These are phyloP conservation scores for Carabus problematicus DNA, from an alignment of 2,888 invertebrate species.

Conservation along the genomic window DNA sequence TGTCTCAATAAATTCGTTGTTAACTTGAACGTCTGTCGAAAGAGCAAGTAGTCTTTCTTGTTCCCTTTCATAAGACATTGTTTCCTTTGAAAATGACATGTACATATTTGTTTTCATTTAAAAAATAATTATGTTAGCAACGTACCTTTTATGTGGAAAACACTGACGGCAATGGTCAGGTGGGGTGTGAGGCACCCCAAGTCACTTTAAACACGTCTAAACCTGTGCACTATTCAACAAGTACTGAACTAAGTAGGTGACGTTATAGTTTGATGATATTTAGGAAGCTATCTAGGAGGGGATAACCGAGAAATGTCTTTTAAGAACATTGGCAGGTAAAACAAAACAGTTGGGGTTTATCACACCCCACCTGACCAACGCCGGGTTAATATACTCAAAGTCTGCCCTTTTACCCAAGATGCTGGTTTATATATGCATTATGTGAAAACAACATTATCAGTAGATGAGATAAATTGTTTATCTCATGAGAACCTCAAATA, in stretches of 20 bases:
- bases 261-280: background rate
- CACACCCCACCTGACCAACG: background rate
- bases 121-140: too few relatives aligned
- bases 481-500: too few relatives aligned
- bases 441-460: too few relatives aligned
- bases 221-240: background rate
- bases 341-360: background rate
- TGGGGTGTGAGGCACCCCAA: conserved; percentile 5
- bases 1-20: background rate
- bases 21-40: background rate
- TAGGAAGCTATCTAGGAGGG: background rate
- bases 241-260: background rate
- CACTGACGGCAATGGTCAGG: background rate
- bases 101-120: too few relatives aligned
- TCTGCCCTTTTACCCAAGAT: too few relatives aligned
- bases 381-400: too few relatives aligned
- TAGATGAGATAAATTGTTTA: too few relatives aligned
- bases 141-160: too few relatives aligned
- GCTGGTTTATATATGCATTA: too few relatives aligned
- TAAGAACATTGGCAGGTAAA: background rate
- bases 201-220: background rate
- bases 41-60: background rate
- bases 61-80: background rate
- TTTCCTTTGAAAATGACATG: too few relatives aligned
- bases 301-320: background rate